phyloP scores from a whole-genome alignment of 2,113 vertebrate species.

The Okapia johnstoni region DNA sequence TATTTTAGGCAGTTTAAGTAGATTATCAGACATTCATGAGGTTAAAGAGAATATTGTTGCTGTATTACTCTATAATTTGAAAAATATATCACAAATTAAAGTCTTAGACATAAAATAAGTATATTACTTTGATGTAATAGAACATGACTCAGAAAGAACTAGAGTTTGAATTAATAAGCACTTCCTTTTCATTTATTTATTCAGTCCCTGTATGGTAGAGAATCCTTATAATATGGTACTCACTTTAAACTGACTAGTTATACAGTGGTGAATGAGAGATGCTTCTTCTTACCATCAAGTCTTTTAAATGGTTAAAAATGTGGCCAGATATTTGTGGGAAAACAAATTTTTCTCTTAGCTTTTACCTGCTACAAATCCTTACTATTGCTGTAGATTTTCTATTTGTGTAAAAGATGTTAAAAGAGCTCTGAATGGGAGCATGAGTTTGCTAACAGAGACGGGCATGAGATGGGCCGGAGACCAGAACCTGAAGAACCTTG shows the following conservation, averaged over 20 bases:
- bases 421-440: neutral
- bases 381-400: neutral
- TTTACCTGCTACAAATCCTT: neutral
- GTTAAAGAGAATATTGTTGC: conserved; percentile 8
- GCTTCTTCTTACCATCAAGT: neutral
- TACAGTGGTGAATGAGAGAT: neutral
- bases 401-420: neutral
- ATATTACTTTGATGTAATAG: neutral
- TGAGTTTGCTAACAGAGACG: neutral
- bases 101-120: neutral
- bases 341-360: neutral
- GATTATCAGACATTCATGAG: neutral
- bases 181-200: neutral
- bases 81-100: neutral
- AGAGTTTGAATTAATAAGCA: neutral
- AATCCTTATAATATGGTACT: neutral
- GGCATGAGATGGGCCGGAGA: neutral
- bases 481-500: neutral
- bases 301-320: neutral
- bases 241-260: neutral
- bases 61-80: neutral
- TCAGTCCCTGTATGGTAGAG: neutral
- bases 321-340: neutral
- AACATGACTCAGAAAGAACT: neutral
- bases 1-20: conserved; percentile 27